Conservation (phyloP, 1,140 invertebrate genomes). For the Amphibalanus amphitrite region DNA sequence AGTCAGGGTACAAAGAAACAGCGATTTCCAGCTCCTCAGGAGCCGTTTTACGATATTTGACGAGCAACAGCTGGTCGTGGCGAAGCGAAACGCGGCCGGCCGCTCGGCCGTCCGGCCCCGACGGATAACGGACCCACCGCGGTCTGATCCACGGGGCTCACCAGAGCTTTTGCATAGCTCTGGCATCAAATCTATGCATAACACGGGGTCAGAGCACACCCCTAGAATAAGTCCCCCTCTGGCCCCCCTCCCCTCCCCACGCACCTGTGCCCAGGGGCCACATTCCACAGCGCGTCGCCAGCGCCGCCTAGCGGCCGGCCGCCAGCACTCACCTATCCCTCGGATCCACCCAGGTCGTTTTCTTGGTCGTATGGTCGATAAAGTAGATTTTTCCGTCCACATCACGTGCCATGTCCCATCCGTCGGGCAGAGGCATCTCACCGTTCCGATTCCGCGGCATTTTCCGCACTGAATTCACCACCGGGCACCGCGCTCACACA, state of each 20-base stretch:
- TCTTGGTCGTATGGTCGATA: slow-evolving; percentile 89
- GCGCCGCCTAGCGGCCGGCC: neutral
- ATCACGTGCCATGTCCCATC: slow-evolving; percentile 91
- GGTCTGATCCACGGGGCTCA: no score
- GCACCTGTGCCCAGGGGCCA: neutral
- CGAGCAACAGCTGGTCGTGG: no score
- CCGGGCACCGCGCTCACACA: neutral
- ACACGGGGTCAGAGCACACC: no score
- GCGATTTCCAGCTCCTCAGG: no score
- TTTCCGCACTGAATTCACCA: slow-evolving; percentile 11
- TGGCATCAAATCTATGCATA: no score
- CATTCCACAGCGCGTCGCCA: neutral
- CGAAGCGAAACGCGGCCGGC: neutral
- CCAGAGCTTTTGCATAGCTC: no score
- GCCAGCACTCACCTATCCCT: slow-evolving; percentile 65
- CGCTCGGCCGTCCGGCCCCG: no score
- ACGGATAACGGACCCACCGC: neutral
- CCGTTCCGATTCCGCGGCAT: slow-evolving; percentile 54
- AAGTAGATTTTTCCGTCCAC: slow-evolving; percentile 95
- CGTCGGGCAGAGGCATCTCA: slow-evolving; percentile 84
- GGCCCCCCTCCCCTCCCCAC: neutral
- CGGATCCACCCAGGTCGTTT: slow-evolving; percentile 97
- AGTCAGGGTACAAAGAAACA: no score
- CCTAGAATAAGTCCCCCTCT: no score
- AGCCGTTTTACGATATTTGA: no score